phyloP scores from a whole-genome alignment of 2,113 vertebrate species.

The Abramis brama region DNA sequence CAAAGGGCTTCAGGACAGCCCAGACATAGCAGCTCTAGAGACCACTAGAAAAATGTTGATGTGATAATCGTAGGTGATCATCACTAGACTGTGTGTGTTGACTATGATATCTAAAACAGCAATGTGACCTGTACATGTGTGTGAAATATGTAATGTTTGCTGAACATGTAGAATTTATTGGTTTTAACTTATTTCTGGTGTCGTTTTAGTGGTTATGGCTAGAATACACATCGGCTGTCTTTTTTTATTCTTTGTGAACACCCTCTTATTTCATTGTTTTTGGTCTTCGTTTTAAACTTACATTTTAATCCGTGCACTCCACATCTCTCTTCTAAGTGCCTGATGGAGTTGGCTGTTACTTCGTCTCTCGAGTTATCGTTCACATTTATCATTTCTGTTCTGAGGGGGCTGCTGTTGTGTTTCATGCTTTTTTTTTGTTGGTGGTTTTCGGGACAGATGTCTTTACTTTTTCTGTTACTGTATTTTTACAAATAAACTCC shows the following conservation, averaged over 20 bases:
- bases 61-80: slow-evolving; percentile 1
- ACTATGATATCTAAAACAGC: neutral
- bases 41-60: slow-evolving; percentile 14
- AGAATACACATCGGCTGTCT: neutral
- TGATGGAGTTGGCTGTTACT: slow-evolving; percentile 55
- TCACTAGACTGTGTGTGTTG: neutral
- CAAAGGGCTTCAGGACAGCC: neutral
- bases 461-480: slow-evolving; percentile 58
- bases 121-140: slow-evolving; percentile 21
- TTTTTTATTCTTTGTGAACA: neutral
- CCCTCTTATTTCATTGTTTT: neutral
- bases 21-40: slow-evolving; percentile 16
- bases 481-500: slow-evolving; percentile 74
- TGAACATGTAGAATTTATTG: neutral
- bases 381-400: slow-evolving; percentile 12
- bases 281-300: neutral
- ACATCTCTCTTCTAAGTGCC: slow-evolving; percentile 65
- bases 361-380: slow-evolving; percentile 26
- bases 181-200: slow-evolving; percentile 31
- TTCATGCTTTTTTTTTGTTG: slow-evolving; percentile 34
- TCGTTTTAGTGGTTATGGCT: neutral
- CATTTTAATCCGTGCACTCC: neutral
- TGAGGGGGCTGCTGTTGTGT: slow-evolving; percentile 46
- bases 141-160: neutral
- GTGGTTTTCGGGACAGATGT: slow-evolving; percentile 23